A percentile compares a stretch with the other conserved stretches of the same genome.
Conservation (phyloP, 2,888 invertebrate genomes). For the Ormia ochracea region DNA sequence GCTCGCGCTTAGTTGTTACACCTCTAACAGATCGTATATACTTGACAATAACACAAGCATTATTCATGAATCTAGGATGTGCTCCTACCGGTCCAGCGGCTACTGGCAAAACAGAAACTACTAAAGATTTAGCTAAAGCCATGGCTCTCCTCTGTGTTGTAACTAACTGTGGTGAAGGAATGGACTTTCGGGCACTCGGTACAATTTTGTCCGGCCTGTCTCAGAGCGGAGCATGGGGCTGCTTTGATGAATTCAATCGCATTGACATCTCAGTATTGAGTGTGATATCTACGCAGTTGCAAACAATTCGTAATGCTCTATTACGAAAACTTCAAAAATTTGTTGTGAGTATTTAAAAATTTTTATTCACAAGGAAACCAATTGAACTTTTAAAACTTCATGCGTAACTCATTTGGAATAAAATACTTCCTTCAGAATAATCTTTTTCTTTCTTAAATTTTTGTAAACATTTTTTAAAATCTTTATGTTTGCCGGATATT, state of each 20-base stretch:
- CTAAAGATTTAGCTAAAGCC: slow-evolving; percentile 94
- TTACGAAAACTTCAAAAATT: slow-evolving; percentile 86
- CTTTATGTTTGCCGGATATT: too few species aligned
- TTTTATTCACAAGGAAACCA: too few species aligned
- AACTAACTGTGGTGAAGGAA: slow-evolving; percentile 95
- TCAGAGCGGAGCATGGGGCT: slow-evolving; percentile 91
- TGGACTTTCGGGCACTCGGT: slow-evolving; percentile 91
- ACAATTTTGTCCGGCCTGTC: slow-evolving; percentile 81
- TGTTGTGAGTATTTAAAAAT: slow-evolving; percentile 79
- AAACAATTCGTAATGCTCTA: slow-evolving; percentile 90
- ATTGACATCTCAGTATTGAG: slow-evolving; percentile 95
- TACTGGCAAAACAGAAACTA: slow-evolving; percentile 89
- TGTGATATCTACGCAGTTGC: slow-evolving; percentile 93
- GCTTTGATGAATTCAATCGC: slow-evolving; percentile 96
- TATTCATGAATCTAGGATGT: slow-evolving; percentile 93
- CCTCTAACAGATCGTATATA: slow-evolving; percentile 95
- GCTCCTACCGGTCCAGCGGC: slow-evolving; percentile 87
- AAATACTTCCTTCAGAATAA: neutral
- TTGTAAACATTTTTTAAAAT: too few species aligned
- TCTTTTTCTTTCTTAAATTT: too few species aligned
- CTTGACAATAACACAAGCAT: slow-evolving; percentile 93
- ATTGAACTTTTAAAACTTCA: too few species aligned
- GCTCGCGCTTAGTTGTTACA: slow-evolving; percentile 93
- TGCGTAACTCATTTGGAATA: neutral
- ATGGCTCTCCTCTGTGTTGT: slow-evolving; percentile 88